These are phyloP conservation scores for Macrosiphum euphorbiae DNA, from an alignment of 2,888 invertebrate genomes.

Conservation along the genomic window DNA sequence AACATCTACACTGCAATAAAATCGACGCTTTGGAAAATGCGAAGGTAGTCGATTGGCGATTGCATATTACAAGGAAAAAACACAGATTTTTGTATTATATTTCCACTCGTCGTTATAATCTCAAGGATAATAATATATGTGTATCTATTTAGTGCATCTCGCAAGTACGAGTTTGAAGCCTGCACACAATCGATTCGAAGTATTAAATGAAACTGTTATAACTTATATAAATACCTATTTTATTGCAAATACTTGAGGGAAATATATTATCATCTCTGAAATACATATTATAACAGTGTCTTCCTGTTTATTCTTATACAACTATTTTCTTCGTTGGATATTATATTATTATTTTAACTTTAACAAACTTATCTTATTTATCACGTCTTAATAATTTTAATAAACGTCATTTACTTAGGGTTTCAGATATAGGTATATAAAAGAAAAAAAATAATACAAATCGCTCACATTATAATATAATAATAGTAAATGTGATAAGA, in stretches of 20 bases:
- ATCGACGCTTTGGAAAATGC: background rate
- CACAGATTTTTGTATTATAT: background rate
- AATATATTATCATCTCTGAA: background rate
- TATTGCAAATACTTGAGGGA: background rate
- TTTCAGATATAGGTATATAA: background rate
- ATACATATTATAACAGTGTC: no score
- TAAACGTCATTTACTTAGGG: background rate
- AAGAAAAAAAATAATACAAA: background rate
- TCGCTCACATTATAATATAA: background rate
- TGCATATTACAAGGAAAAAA: background rate
- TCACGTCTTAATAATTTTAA: background rate
- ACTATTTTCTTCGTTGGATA: background rate
- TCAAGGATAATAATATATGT: slow-evolving; percentile 3
- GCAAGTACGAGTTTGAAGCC: background rate
- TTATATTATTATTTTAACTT: background rate
- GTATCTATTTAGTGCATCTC: background rate
- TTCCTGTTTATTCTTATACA: background rate
- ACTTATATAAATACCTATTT: background rate
- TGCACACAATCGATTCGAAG: background rate
- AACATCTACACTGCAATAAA: slow-evolving; percentile 11
- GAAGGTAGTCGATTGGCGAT: background rate
- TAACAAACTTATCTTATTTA: background rate
- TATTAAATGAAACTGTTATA: background rate
- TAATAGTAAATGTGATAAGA: background rate
- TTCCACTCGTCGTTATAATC: background rate